Base-by-base conservation (phyloP, 2,888 invertebrate genomes). In the Altica lythri region DNA sequence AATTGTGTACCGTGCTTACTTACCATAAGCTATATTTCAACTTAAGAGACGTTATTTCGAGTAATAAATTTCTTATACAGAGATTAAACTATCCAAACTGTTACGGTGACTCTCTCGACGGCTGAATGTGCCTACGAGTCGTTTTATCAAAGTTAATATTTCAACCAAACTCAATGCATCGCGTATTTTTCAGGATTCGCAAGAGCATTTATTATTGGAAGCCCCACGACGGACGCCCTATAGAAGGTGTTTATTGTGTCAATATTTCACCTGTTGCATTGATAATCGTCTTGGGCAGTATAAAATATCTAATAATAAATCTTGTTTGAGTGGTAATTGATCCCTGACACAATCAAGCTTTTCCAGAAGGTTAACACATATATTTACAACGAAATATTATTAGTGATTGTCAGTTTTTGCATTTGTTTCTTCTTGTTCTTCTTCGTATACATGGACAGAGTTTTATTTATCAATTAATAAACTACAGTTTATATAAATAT, bases 31-130 rank as follows among this genome's bases (percentile, higher is more conserved):
- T 38, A 62, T 62, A 61, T 60, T 60, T 64, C 61, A 64, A 60
- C 60, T 51, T 53, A 56, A 53, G 55, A 45, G 59, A 60, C 55
- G 59, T 57, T 56, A 59, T 60, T 61, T 60, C 56, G 47, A 57
- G 55, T 58, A 55, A 64, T 64, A 64, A 62, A 64, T 64, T 60
- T 49, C 43, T 32, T 48, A 17, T 53, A 54, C 48, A 51, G 57
- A 60, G 64, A 64, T 64, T 64, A 62, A 64, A 60, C 58, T 59
- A 60, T 64, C 56, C 59, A 46, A 59, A 56, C 56, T 54, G 52
- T 49, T 53, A 53, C 55, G 55, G 52, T 45, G 45, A 50, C 44
- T 54, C 40, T 50, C 50, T 44, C 42, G 55, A 55, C 55, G 51
- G 57, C 50, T 57, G 57, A 57, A 49, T 55, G 54, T 52, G 45